A percentile compares a stretch with the other conserved stretches of the same genome.
phyloP scores from a whole-genome alignment of 2,888 invertebrate species.

The Thymelicus sylvestris region DNA sequence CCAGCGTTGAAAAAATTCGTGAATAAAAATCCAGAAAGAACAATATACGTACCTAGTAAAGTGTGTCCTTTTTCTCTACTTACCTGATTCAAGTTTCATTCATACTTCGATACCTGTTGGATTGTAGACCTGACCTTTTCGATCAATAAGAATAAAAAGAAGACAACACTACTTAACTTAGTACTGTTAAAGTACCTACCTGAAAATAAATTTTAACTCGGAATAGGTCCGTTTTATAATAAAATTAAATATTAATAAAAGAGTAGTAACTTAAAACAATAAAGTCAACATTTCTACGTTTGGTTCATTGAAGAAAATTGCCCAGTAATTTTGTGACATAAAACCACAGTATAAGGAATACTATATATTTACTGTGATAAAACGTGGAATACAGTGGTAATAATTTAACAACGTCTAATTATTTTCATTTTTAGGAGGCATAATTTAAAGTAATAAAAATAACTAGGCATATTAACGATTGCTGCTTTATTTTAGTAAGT shows the following conservation, averaged over 20 bases:
- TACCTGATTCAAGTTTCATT: background rate
- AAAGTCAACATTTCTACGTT: no score
- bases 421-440: background rate
- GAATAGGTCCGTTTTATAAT: no score
- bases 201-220: background rate
- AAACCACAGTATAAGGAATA: no score
- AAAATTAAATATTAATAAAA: no score
- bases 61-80: background rate
- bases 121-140: slow-evolving; percentile 6
- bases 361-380: no score
- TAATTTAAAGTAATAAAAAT: background rate
- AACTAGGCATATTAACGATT: background rate
- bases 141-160: background rate
- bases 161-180: background rate
- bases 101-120: slow-evolving; percentile 12
- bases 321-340: background rate
- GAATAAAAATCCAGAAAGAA: no score
- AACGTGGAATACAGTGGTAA: background rate
- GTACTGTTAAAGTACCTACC: background rate
- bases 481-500: background rate
- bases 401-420: background rate
- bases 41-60: no score
- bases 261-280: no score
- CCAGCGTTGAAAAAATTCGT: no score
- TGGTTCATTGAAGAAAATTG: background rate